A percentile compares a stretch with the other conserved stretches of the same genome.
Evolutionary conservation across 2,888 invertebrate species (phyloP).

Genomic region (Leptothorax acervorum): DNA sequence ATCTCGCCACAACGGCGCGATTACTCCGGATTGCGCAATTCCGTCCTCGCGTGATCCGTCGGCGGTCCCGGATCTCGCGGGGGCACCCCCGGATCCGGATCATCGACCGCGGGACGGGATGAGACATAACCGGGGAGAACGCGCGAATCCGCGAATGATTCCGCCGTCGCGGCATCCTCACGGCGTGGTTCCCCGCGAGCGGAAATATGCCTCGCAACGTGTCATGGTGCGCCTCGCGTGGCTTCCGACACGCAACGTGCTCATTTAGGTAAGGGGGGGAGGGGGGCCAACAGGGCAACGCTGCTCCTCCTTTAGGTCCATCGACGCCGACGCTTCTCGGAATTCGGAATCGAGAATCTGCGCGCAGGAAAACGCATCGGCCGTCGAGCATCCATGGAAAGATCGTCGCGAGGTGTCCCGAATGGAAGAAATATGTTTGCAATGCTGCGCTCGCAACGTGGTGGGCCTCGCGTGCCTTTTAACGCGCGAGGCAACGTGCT

Average conservation of each 20-base stretch:
- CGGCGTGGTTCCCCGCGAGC: slow-evolving; percentile 49
- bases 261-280: slow-evolving; percentile 9
- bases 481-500: not conserved
- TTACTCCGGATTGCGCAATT: slow-evolving; percentile 84
- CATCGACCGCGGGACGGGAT: slow-evolving; percentile 26
- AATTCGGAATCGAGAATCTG: not conserved
- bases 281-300: not conserved
- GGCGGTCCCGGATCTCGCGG: slow-evolving; percentile 41
- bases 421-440: slow-evolving; percentile 2
- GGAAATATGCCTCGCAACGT: slow-evolving; percentile 80
- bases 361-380: not conserved
- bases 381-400: not conserved
- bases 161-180: not conserved
- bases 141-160: slow-evolving; percentile 24
- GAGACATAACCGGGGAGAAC: slow-evolving; percentile 22
- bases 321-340: not conserved
- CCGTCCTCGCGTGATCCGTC: slow-evolving; percentile 52
- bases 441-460: not conserved
- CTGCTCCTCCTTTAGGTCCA: not conserved
- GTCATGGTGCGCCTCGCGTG: slow-evolving; percentile 73
- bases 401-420: not conserved
- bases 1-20: slow-evolving; percentile 26
- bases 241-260: slow-evolving; percentile 68
- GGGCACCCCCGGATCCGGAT: not conserved
- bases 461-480: not conserved